These are phyloP conservation scores for Nannospalax galili DNA, from an alignment of 2,113 vertebrate genomes.

Conservation along the genomic window DNA sequence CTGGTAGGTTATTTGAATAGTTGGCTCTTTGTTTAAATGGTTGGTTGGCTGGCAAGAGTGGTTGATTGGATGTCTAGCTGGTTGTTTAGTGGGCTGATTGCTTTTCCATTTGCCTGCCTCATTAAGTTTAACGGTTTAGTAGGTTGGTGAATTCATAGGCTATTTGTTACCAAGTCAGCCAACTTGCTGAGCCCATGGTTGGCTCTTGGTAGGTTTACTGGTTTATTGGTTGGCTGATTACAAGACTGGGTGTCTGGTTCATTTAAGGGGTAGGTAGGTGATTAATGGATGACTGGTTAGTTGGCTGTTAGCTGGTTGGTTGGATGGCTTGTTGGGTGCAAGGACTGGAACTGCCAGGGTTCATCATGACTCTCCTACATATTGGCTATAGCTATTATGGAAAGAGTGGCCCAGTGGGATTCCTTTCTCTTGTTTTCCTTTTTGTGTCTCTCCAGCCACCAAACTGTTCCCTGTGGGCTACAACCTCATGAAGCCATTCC, in stretches of 20 bases:
- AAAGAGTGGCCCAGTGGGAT: background rate
- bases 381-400: background rate
- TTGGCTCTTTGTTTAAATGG: background rate
- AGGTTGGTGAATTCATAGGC: background rate
- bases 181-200: background rate
- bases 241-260: background rate
- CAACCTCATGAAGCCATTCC: conserved; percentile 96
- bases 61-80: background rate
- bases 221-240: background rate
- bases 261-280: background rate
- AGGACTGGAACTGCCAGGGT: background rate
- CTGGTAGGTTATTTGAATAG: background rate
- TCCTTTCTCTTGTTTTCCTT: background rate
- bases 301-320: background rate
- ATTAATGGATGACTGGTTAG: background rate
- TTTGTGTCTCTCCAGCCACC: conserved; percentile 86
- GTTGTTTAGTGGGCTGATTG: background rate
- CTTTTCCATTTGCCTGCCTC: background rate
- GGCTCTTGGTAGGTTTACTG: background rate
- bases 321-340: background rate
- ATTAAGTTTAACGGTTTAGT: background rate
- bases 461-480: conserved; percentile 97
- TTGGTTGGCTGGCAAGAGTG: background rate
- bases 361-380: background rate
- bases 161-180: background rate